Base-by-base conservation (phyloP, 2,888 invertebrate species). In the Eurytoma californica region DNA sequence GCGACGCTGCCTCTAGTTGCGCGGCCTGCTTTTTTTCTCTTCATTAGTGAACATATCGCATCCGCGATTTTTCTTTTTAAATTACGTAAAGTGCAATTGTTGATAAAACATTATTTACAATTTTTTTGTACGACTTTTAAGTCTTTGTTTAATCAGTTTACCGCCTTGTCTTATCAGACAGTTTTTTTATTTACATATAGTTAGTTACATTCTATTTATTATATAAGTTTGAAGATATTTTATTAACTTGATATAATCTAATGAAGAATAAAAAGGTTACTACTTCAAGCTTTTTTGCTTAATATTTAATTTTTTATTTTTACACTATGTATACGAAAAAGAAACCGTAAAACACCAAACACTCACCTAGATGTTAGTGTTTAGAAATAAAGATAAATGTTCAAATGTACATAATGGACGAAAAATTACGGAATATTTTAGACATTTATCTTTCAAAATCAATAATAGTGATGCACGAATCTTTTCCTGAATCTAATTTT, bases 381-480 rank as follows among this genome's bases (percentile, higher is more conserved):
- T 66, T 28, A 74, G 61, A 39, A 51, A 72, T 24, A 16, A 39
- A 61, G 72, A 30, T 72, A 65, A 66, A 74, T 74, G 57, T 65
- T n/a, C 1, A 7, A 61, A 7, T 61, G 28, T 30, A 16, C n/a
- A 30, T 39, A 4, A 4, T 14, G 3, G 1, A 16, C 4, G 2
- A 53, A 53, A 53, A 16, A 13, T 16, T 12, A 13, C 14, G n/a
- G 13, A 30, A 30, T 30, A 2, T 16, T 16, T 13, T 28, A 3
- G 67, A 47, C 74, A 74, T 67, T 74, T 66, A 74, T 24, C 67
- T 74, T 60, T 14, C 4, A 24, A 61, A 68, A 20, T 20, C 7
- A 39, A 39, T 39, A 39, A 39, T 68, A 75, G 68, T 61, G 67
- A 49, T 61, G 60, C 68, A 68, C 75, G 55, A 53, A 53, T 68